Evolutionary conservation across 2,797 vertebrate genomes (phyloP).

Genomic region (Selene dorsalis): DNA sequence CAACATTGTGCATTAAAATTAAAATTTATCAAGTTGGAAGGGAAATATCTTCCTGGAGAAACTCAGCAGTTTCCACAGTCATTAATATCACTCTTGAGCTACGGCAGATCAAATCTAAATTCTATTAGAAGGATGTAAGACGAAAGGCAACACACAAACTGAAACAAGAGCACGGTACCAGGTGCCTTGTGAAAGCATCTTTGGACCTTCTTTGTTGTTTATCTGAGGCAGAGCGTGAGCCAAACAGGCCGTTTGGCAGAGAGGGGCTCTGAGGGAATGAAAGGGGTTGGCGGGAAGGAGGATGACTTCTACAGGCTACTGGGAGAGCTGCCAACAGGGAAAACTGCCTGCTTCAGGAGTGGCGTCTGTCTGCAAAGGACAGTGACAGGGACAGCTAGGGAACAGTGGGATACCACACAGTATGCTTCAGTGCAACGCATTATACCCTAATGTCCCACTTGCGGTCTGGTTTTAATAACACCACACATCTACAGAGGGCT

Average conservation of each 20-base stretch:
- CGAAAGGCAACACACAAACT: constrained; percentile 41
- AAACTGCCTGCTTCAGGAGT: constrained; percentile 63
- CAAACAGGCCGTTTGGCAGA: constrained; percentile 77
- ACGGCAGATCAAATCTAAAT: constrained; percentile 52
- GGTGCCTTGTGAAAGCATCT: constrained; percentile 76
- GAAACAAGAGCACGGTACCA: constrained; percentile 67
- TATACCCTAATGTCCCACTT: constrained; percentile 57
- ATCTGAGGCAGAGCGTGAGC: constrained; percentile 68
- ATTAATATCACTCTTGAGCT: constrained; percentile 45
- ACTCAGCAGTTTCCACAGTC: constrained; percentile 42
- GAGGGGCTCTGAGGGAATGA: constrained; percentile 52
- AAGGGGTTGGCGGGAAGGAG: constrained; percentile 45
- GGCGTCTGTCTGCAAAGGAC: constrained; percentile 72
- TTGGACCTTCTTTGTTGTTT: constrained; percentile 74
- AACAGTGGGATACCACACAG: constrained; percentile 69
- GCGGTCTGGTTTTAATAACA: constrained; percentile 73
- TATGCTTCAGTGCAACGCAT: constrained; percentile 58
- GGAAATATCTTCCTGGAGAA: constrained; percentile 38
- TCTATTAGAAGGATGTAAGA: constrained; percentile 48
- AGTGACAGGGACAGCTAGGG: constrained; percentile 65
- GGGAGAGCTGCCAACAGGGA: constrained; percentile 66
- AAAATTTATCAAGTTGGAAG: constrained; percentile 29
- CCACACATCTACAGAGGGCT: constrained; percentile 57
- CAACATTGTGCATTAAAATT: constrained; percentile 29
- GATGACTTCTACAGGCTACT: constrained; percentile 77